Evolutionary conservation across 2,888 invertebrate genomes (phyloP), one percentile per base, ranked within the genome.

Genomic region (Charanyca ferruginea): DNA sequence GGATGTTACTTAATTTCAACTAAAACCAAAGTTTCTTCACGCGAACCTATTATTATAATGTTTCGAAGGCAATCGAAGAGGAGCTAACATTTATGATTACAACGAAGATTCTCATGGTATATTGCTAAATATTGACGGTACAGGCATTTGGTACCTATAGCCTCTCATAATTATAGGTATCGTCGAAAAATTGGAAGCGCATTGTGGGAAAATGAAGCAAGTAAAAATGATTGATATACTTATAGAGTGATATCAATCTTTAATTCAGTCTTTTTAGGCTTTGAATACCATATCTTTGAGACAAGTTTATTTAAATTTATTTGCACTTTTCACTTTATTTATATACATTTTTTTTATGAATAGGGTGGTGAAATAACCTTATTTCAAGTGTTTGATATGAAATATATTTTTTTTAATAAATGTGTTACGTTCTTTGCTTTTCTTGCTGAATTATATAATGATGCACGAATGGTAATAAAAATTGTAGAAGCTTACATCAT

Each of bases 61-160:
- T 69, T 84, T 76, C 69, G 76, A 83, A 81, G 58, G 66, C 58
- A 65, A 79, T 69, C 35, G 74, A 68, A 71, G 81, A 63, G 23
- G 65, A 59, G 68, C 45, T 71, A 75, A 67, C 75, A 81, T 79
- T 78, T 70, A 78, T 78, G 60, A 55, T 72, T 78, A 62, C 58
- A 69, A 41, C 28, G 68, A 53, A 74, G 58, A 44, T 75, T 80
- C 79, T 47, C 74, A 73, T 75, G 65, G 54, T 69, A 62, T 67
- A 25, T 78, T 80, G 68, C 67, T 70, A 74, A 80, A 79, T 69
- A 64, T 77, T 69, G 23, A 51, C 11, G 59, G 59, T 18, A 35
- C 9, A 77, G 65, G 54, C 51, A 76, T 66, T 74, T 66, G 52
- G 22, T 66, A n/a, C n/a, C n/a, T n/a, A 1, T 45, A 13, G 53